Evolutionary conservation across 2,888 invertebrate genomes (phyloP).

Genomic region (Drosophila siamana): DNA sequence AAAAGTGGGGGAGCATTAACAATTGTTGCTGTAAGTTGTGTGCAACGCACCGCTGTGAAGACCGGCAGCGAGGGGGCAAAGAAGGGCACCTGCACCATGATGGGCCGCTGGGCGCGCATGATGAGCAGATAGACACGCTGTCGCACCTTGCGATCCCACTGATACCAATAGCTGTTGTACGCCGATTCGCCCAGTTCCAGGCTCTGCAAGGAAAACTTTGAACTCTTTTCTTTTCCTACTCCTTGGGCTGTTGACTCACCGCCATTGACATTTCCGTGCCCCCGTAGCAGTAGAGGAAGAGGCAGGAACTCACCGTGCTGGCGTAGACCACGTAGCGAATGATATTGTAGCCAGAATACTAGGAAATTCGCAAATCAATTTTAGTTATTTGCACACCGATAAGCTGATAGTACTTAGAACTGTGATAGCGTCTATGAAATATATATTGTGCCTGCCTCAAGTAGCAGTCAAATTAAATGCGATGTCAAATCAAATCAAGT

Average conservation of each 20-base stretch:
- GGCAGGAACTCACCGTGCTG: slow-evolving; percentile 51
- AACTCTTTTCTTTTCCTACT: no score
- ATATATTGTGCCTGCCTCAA: neutral
- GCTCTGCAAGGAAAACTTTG: slow-evolving; percentile 42
- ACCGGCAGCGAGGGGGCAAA: slow-evolving; percentile 59
- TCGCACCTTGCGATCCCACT: slow-evolving; percentile 60
- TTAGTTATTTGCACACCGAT: neutral
- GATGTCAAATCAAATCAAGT: slow-evolving; percentile 1
- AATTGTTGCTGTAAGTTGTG: neutral
- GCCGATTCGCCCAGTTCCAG: slow-evolving; percentile 61
- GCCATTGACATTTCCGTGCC: slow-evolving; percentile 66
- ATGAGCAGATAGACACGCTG: slow-evolving; percentile 56
- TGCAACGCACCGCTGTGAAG: slow-evolving; percentile 52
- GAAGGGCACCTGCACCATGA: slow-evolving; percentile 60
- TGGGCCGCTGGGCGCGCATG: slow-evolving; percentile 61
- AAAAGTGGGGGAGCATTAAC: neutral
- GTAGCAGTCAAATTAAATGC: neutral
- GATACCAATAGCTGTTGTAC: slow-evolving; percentile 67
- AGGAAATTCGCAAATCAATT: neutral
- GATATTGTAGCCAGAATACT: slow-evolving; percentile 69
- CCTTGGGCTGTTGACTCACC: slow-evolving; percentile 31
- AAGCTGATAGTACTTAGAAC: neutral
- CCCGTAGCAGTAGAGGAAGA: slow-evolving; percentile 66
- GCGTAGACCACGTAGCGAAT: slow-evolving; percentile 67
- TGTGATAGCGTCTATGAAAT: neutral